Percentiles rank a stretch among this genome's conserved stretches.
phyloP scores from a whole-genome alignment of 2,113 vertebrate genomes.

The Arvicanthis niloticus region DNA sequence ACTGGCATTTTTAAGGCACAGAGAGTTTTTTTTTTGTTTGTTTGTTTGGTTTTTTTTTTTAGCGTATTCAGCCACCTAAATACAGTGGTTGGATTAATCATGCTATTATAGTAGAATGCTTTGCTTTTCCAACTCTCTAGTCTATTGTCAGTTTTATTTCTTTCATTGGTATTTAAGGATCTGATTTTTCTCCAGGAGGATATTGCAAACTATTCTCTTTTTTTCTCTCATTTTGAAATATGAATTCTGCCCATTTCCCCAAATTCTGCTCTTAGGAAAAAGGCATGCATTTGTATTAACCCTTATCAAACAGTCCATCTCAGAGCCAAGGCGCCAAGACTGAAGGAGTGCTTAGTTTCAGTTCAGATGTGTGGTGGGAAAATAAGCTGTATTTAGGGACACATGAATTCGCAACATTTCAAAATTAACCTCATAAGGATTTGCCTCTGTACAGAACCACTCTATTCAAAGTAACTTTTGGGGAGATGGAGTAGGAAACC shows the following conservation, averaged over 20 bases:
- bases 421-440: background rate
- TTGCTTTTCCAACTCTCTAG: slow-evolving; percentile 14
- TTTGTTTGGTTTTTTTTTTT: no score
- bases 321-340: background rate
- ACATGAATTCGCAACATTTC: background rate
- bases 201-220: slow-evolving; percentile 12
- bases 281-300: background rate
- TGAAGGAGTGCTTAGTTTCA: background rate
- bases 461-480: background rate
- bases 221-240: background rate
- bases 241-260: background rate
- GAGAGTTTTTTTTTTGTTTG: slow-evolving; percentile 17
- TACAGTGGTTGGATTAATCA: background rate
- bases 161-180: slow-evolving; percentile 13
- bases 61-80: background rate
- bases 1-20: background rate
- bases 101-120: slow-evolving; percentile 24
- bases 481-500: background rate
- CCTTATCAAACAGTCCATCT: background rate
- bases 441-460: background rate
- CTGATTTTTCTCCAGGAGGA: background rate
- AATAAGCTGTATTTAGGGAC: background rate
- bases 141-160: background rate
- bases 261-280: background rate
- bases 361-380: background rate